Evolutionary conservation across 30 jellyfish, hydroid and myxozoan genomes (phyloP).

Genomic region (Sanderia malayensis): DNA sequence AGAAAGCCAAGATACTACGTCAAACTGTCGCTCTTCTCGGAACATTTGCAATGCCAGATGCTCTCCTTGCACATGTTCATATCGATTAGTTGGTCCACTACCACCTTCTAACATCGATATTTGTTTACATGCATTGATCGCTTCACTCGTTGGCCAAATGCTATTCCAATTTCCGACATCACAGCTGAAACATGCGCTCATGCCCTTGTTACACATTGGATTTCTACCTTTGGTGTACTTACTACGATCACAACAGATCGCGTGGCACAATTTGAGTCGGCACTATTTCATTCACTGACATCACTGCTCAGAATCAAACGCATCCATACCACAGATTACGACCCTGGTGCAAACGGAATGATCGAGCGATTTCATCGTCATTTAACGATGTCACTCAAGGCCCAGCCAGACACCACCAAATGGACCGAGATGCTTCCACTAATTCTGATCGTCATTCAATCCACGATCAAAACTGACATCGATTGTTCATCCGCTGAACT

Average conservation of each 20-base stretch:
- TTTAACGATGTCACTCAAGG: no score
- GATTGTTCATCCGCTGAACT: no score
- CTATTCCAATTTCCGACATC: no score
- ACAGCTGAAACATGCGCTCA: no score
- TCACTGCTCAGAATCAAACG: slow-evolving; percentile 9
- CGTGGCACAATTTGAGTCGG: slow-evolving; percentile 35
- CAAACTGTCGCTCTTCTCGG: slow-evolving; percentile 39
- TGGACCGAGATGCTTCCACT: slow-evolving; percentile 51
- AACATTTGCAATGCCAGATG: slow-evolving; percentile 30
- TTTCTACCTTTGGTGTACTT: slow-evolving; percentile 33
- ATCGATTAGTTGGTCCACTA: slow-evolving; percentile 53
- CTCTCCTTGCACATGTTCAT: slow-evolving; percentile 43
- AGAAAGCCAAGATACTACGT: slow-evolving; percentile 29
- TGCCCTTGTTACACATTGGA: no score
- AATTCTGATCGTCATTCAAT: slow-evolving; percentile 20
- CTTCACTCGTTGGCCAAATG: no score
- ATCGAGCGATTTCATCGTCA: no score
- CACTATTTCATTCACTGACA: slow-evolving; percentile 3
- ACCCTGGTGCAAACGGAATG: slow-evolving; percentile 40
- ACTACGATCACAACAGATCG: slow-evolving; percentile 41
- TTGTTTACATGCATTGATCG: slow-evolving; percentile 25
- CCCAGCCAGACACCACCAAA: no score
- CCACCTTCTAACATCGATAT: slow-evolving; percentile 20
- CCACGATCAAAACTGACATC: no score
- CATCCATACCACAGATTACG: slow-evolving; percentile 42